Evolutionary conservation across 2,888 invertebrate genomes (phyloP).

Genomic region (Drosophila nr. medialis): DNA sequence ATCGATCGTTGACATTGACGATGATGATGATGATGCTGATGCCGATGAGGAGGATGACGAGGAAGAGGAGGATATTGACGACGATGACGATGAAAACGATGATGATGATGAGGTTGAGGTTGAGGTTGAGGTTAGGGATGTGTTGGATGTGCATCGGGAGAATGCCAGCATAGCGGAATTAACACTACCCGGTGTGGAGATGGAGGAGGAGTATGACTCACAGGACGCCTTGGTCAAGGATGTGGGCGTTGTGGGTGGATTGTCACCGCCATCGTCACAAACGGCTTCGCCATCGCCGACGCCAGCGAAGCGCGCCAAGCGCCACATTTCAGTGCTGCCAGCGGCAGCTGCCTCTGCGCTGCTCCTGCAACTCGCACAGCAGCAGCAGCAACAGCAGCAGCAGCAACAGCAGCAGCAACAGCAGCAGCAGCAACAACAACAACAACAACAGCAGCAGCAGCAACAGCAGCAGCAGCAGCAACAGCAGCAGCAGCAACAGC

Average conservation of each 20-base stretch:
- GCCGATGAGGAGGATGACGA: background rate
- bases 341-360: slow-evolving; percentile 54
- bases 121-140: background rate
- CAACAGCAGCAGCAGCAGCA: slow-evolving; percentile 20
- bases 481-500: slow-evolving; percentile 3
- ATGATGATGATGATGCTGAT: slow-evolving; percentile 54
- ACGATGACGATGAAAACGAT: slow-evolving; percentile 16
- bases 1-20: slow-evolving; percentile 70
- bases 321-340: slow-evolving; percentile 54
- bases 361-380: slow-evolving; percentile 49
- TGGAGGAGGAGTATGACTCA: slow-evolving; percentile 51
- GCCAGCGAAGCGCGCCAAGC: slow-evolving; percentile 59
- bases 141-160: slow-evolving; percentile 18
- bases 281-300: slow-evolving; percentile 26
- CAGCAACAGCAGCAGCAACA: slow-evolving; percentile 20
- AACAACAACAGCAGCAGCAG: slow-evolving; percentile 9
- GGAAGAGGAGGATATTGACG: background rate
- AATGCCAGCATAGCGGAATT: slow-evolving; percentile 31
- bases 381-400: slow-evolving; percentile 22
- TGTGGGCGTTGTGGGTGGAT: slow-evolving; percentile 65
- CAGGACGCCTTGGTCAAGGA: slow-evolving; percentile 70
- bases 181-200: slow-evolving; percentile 30
- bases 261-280: slow-evolving; percentile 41
- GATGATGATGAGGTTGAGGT: slow-evolving; percentile 17
- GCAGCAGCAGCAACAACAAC: background rate